phyloP scores from a whole-genome alignment of 2,797 vertebrate species.

The Aythya fuligula region DNA sequence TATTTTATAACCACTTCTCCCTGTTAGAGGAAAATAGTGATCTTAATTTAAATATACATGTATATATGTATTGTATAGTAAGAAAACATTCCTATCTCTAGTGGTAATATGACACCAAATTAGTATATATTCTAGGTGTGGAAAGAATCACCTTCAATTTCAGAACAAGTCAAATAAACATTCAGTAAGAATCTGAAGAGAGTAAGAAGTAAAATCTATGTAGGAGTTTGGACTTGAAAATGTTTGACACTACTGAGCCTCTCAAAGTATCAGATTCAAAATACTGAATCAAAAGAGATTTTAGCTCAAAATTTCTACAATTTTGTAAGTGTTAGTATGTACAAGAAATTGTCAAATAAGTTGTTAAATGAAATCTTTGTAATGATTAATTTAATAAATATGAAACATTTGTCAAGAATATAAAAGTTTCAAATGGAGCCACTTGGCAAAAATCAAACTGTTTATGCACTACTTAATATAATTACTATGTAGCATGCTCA shows the following conservation, averaged over 20 bases:
- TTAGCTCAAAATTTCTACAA: neutral
- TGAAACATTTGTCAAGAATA: neutral
- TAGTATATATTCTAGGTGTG: neutral
- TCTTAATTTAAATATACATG: neutral
- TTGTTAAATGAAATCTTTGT: neutral
- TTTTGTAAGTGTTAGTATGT: neutral
- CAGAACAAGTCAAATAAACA: neutral
- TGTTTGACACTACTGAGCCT: neutral
- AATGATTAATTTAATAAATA: neutral
- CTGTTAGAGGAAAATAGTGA: neutral
- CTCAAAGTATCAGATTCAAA: conserved; percentile 28
- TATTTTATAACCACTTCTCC: neutral
- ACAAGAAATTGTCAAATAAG: neutral
- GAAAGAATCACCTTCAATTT: neutral
- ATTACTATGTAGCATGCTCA: neutral
- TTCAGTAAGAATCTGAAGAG: neutral
- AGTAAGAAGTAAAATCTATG: neutral
- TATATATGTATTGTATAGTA: neutral
- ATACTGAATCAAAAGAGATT: neutral
- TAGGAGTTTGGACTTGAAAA: neutral
- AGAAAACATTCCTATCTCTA: neutral
- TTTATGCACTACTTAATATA: neutral
- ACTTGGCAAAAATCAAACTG: neutral
- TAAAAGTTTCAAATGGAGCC: neutral
- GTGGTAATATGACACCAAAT: neutral